Conservation (phyloP, 2,888 invertebrate genomes). For the Acleris laterana region DNA sequence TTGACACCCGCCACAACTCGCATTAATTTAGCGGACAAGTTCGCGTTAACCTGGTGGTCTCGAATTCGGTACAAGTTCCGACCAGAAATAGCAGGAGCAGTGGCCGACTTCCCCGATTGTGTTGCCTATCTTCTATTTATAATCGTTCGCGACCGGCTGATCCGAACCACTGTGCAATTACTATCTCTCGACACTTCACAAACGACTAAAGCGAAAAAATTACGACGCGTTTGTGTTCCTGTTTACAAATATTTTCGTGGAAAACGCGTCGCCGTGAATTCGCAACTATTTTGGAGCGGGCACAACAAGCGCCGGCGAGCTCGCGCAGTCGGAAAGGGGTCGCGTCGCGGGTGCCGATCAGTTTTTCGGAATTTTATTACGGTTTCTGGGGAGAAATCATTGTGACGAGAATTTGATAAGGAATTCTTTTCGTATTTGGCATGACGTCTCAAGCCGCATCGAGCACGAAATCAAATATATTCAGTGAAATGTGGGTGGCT, state of each 20-base stretch:
- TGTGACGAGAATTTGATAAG: constrained; percentile 17
- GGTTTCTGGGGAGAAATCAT: constrained; percentile 8
- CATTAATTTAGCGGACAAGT: constrained; percentile 55
- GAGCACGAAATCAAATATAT: constrained; percentile 27
- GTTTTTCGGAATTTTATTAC: constrained; percentile 28
- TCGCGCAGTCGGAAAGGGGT: constrained; percentile 39
- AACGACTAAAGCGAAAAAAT: constrained; percentile 50
- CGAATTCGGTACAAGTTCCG: constrained; percentile 66
- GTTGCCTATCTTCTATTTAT: constrained; percentile 72
- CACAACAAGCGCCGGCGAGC: constrained; percentile 48
- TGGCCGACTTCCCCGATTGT: constrained; percentile 68
- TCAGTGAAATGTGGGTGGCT: constrained; percentile 5
- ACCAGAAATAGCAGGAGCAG: constrained; percentile 75
- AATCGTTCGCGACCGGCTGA: constrained; percentile 59
- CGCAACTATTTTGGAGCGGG: constrained; percentile 57
- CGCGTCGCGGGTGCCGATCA: constrained; percentile 29
- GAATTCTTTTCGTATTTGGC: constrained; percentile 27
- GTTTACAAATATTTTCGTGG: constrained; percentile 48
- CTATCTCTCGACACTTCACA: constrained; percentile 59
- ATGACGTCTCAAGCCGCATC: constrained; percentile 16
- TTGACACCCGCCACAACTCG: constrained; percentile 57
- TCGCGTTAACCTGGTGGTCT: constrained; percentile 64
- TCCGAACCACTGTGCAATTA: constrained; percentile 62
- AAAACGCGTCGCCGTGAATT: constrained; percentile 46
- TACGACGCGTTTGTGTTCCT: constrained; percentile 49